Evolutionary conservation across 2,888 invertebrate species (phyloP).

Genomic region (Auanema sp.): DNA sequence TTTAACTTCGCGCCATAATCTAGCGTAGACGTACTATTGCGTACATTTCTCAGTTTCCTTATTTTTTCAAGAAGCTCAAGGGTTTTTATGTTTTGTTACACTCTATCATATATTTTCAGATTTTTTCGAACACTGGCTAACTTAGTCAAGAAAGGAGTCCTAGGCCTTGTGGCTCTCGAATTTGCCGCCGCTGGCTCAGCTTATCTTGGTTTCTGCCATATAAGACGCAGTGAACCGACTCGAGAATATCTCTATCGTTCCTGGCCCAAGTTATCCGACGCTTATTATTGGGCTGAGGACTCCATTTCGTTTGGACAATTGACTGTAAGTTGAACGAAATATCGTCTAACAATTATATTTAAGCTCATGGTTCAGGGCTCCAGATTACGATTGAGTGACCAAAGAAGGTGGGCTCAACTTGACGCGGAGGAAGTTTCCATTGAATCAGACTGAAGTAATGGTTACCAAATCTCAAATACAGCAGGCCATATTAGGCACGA

Average conservation of each 20-base stretch:
- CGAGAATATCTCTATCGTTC: constrained; percentile 38
- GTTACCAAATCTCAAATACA: constrained; percentile 35
- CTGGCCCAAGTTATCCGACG: constrained; percentile 29
- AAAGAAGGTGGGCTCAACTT: constrained; percentile 37
- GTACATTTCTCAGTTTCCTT: neutral
- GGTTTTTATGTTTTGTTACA: too few relatives aligned
- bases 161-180: constrained; percentile 40
- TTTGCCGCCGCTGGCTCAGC: constrained; percentile 12
- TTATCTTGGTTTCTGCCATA: constrained; percentile 11
- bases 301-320: constrained; percentile 45
- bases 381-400: constrained; percentile 39
- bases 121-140: constrained; percentile 26
- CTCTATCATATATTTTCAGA: neutral
- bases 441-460: constrained; percentile 38
- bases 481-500: constrained; percentile 29
- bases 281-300: constrained; percentile 48
- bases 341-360: neutral
- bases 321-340: constrained; percentile 21
- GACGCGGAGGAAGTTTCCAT: constrained; percentile 15
- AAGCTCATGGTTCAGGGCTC: constrained; percentile 33
- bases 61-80: neutral
- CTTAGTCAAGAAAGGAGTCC: constrained; percentile 31
- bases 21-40: neutral
- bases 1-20: neutral
- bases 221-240: constrained; percentile 34